phyloP scores from a whole-genome alignment of 2,113 vertebrate species.

The Albula goreensis region DNA sequence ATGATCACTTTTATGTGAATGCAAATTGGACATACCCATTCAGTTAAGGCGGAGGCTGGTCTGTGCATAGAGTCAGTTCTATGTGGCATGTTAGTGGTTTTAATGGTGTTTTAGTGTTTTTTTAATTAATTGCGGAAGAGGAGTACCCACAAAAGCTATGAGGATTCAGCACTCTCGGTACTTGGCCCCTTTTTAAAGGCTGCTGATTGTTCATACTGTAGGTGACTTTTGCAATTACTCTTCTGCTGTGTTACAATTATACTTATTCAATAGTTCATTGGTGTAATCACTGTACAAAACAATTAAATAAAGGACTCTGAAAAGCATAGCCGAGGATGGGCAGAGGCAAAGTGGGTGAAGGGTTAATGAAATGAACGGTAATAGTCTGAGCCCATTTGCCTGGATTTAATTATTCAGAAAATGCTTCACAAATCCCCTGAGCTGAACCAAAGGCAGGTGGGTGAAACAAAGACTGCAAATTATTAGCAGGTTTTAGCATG shows the following conservation, averaged over 20 bases:
- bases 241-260: not conserved
- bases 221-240: not conserved
- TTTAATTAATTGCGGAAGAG: not conserved
- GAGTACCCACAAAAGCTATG: too few species aligned
- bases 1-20: too few species aligned
- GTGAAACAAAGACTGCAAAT: constrained; percentile 9
- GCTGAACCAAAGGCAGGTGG: not conserved
- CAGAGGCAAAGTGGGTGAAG: not conserved
- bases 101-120: too few species aligned
- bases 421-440: constrained; percentile 22
- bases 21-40: too few species aligned
- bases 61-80: too few species aligned
- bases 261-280: not conserved
- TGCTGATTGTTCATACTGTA: not conserved
- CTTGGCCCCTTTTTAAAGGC: not conserved
- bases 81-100: too few species aligned
- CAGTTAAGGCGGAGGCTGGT: too few species aligned
- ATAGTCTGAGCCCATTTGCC: constrained; percentile 10
- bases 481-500: constrained; percentile 12
- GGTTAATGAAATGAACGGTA: constrained; percentile 4
- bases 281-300: not conserved
- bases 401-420: constrained; percentile 19
- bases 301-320: not conserved
- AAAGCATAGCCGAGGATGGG: not conserved
- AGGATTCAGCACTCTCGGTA: too few species aligned